A percentile compares a stretch with the other conserved stretches of the same genome.
Evolutionary conservation across 2,113 vertebrate genomes (phyloP).

Genomic region (Stegastes partitus): DNA sequence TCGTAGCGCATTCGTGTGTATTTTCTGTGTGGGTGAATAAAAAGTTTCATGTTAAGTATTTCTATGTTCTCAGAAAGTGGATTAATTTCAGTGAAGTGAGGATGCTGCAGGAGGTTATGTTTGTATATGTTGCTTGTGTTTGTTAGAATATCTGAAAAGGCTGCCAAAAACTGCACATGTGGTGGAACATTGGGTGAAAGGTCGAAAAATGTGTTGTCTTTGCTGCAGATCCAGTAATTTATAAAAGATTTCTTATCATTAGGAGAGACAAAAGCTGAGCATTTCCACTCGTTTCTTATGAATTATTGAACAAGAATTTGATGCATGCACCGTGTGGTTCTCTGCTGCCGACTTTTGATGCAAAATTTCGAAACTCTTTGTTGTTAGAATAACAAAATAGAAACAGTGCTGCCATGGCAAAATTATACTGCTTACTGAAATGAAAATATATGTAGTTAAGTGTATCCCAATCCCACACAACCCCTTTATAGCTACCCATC

Average conservation of each 20-base stretch:
- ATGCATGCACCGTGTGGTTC: neutral
- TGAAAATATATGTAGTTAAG: too few relatives aligned
- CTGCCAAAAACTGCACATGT: neutral
- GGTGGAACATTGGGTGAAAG: neutral
- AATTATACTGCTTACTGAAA: too few relatives aligned
- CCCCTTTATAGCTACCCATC: too few relatives aligned
- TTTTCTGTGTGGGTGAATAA: constrained; percentile 63
- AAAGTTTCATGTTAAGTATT: constrained; percentile 36
- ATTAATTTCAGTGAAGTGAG: constrained; percentile 18
- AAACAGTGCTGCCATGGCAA: too few relatives aligned
- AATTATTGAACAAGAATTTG: neutral
- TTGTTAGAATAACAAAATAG: neutral
- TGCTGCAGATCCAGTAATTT: neutral
- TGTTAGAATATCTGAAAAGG: neutral
- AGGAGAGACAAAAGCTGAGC: neutral
- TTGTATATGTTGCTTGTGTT: neutral
- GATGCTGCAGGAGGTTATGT: neutral
- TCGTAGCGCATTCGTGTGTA: constrained; percentile 38
- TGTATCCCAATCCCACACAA: too few relatives aligned
- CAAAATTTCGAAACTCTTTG: neutral
- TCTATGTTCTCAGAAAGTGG: constrained; percentile 19
- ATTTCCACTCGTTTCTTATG: neutral
- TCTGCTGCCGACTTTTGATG: too few relatives aligned
- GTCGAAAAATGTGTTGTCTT: neutral
- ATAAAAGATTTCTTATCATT: neutral